phyloP scores from a whole-genome alignment of 1,140 invertebrate species.

The Lanistes nyassanus region DNA sequence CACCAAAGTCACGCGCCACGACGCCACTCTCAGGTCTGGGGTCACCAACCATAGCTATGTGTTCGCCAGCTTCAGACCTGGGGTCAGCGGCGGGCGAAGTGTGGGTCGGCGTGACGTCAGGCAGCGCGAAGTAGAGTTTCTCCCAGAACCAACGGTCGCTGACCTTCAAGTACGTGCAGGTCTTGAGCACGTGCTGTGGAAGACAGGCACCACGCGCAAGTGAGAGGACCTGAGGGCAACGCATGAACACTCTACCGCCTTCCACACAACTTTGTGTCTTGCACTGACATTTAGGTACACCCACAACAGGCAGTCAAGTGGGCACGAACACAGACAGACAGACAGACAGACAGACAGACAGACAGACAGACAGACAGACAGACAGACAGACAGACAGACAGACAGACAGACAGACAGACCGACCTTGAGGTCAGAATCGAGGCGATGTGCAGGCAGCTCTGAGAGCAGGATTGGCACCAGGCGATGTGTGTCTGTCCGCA shows the following conservation, averaged over 20 bases:
- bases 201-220: too few relatives aligned
- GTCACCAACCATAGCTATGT: too few relatives aligned
- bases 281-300: neutral
- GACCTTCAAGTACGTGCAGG: slow-evolving; percentile 74
- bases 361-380: neutral
- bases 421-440: slow-evolving; percentile 42
- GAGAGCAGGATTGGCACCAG: slow-evolving; percentile 43
- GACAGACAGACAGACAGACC: slow-evolving; percentile 6
- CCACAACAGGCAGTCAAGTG: neutral
- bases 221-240: too few relatives aligned
- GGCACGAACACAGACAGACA: neutral
- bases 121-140: slow-evolving; percentile 88
- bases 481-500: slow-evolving; percentile 33
- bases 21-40: too few relatives aligned
- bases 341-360: neutral
- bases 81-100: neutral
- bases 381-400: slow-evolving; percentile 1
- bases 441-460: slow-evolving; percentile 29
- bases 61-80: neutral
- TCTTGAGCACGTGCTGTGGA: slow-evolving; percentile 64
- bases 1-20: too few relatives aligned
- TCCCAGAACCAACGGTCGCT: slow-evolving; percentile 88
- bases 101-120: slow-evolving; percentile 55
- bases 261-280: too few relatives aligned
- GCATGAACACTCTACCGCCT: too few relatives aligned